Base-by-base conservation (phyloP, 2,113 vertebrate species). In the Microtus richardsoni region DNA sequence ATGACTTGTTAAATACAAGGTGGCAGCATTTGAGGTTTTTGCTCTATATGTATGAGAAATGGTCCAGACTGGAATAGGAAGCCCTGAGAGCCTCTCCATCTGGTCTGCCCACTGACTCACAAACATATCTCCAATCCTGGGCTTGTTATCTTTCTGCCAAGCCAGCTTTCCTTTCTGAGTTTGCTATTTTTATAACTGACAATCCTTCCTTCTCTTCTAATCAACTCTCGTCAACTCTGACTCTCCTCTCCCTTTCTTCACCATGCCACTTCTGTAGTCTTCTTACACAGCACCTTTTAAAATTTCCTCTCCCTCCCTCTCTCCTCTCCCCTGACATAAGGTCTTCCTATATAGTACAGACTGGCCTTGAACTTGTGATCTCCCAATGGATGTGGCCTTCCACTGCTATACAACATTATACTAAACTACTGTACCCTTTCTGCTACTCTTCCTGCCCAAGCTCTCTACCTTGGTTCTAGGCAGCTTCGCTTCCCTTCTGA, bases 81-180 rank as follows among this genome's bases (percentile, higher is more conserved):
- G 41, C n/a, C 47, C 70, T 5, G 14, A 79, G 41, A 82, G 75
- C 22, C 22, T 93, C 36, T 91, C 66, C 52, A 60, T 85, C 26
- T 78, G 83, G 64, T 71, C 52, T 94, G 64, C 22, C 77, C 77
- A 36, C 39, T 47, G 47, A 95, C 33, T 82, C 60, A 80, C 41
- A 93, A 75, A 83, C n/a, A 22, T 19, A 86, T 82, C 52, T 85
- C 64, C 80, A 62, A 88, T 75, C 82, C 78, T 78, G 39, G 84
- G 47, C 22, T 94, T 70, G 54, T 62, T 93, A 24, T 54, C 79
- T 60, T 87, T 93, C 47, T 64, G 28, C 30, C 19, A 94, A 36
- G 87, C 17, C 5, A 94, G 60, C 13, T 94, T 86, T 91, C 74
- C 89, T 94, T 95, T 82, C 74, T 88, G 58, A 66, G 54, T 79